A percentile compares a stretch with the other conserved stretches of the same genome.
phyloP scores from a whole-genome alignment of 2,888 invertebrate genomes.

The Cyclophora albipunctata region DNA sequence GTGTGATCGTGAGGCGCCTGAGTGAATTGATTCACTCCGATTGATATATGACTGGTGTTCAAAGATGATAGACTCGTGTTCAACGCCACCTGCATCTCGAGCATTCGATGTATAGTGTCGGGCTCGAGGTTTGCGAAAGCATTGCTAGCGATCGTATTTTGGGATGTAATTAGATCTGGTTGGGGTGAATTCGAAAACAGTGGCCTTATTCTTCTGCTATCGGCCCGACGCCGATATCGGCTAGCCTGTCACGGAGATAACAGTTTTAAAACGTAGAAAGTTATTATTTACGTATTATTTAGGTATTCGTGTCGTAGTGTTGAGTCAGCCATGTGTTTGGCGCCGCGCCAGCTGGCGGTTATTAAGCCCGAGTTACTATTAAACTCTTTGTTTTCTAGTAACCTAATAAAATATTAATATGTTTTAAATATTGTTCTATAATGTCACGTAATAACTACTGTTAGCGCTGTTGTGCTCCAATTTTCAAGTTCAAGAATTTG shows the following conservation, averaged over 20 bases:
- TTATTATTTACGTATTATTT: slow-evolving; percentile 18
- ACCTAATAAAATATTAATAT: slow-evolving; percentile 25
- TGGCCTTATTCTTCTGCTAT: slow-evolving; percentile 52
- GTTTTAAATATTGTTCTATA: too few relatives aligned
- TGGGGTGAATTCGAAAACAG: slow-evolving; percentile 42
- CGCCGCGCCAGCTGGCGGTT: slow-evolving; percentile 44
- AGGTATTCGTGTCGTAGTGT: slow-evolving; percentile 37
- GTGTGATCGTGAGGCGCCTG: slow-evolving; percentile 59
- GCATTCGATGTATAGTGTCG: slow-evolving; percentile 48
- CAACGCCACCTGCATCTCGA: slow-evolving; percentile 62
- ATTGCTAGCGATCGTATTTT: slow-evolving; percentile 27
- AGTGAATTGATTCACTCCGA: slow-evolving; percentile 52
- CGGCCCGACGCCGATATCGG: slow-evolving; percentile 63
- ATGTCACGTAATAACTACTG: too few relatives aligned
- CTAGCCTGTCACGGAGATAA: slow-evolving; percentile 67
- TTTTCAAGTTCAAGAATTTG: too few relatives aligned
- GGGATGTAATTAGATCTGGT: slow-evolving; percentile 44
- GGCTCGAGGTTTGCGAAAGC: slow-evolving; percentile 37
- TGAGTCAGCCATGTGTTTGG: slow-evolving; percentile 49
- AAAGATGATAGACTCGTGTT: slow-evolving; percentile 57
- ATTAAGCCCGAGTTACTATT: slow-evolving; percentile 40
- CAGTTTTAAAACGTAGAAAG: slow-evolving; percentile 24
- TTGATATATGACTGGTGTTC: slow-evolving; percentile 46
- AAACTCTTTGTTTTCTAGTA: slow-evolving; percentile 47
- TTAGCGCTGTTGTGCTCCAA: too few relatives aligned